Evolutionary conservation across 2,797 vertebrate genomes (phyloP), one percentile per base, ranked within the genome.

Genomic region (Schizopygopsis malacanthus): DNA sequence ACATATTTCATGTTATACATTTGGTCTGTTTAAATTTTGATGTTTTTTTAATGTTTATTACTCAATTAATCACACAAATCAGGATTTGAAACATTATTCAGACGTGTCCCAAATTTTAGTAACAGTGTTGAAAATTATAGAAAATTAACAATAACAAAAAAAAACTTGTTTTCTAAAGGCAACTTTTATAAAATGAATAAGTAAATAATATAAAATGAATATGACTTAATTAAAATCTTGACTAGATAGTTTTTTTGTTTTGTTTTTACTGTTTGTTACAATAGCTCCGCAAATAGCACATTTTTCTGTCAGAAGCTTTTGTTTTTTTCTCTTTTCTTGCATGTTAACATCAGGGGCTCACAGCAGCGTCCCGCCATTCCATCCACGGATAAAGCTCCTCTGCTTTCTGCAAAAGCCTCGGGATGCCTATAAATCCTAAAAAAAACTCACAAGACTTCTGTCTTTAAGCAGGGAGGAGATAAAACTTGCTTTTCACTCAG

Each of bases 361-460:
- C 87, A 88, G 63, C 63, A 87, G 43, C 54, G 63, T 87, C 84
- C 75, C 65, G 91, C 91, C 25, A 72, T 80, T 77, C 37, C 79
- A 84, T 50, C 47, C 41, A 59, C 59, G 72, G 20, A 28, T 50
- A 82, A 85, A 88, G 84, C 63, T 73, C 28, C 73, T 88, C 81
- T 76, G 43, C 78, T 85, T 81, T 86, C 87, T 87, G 79, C 79
- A 79, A 89, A 85, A 59, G 84, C 79, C 76, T 90, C 87, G 90
- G 91, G 90, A 92, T 89, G 89, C 89, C 91, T 88, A 91, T 61
- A 89, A 90, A 92, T 86, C 83, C 88, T 82, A 85, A 93, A 91
- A 95, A 93, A 92, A 94, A 93, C 90, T 94, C 92, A 92, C 91
- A 89, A 81, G 87, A 91, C 92, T 90, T 92, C 87, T 92, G 59